Evolutionary conservation across 2,888 invertebrate genomes (phyloP).

Genomic region (Oxyteleia sp.): DNA sequence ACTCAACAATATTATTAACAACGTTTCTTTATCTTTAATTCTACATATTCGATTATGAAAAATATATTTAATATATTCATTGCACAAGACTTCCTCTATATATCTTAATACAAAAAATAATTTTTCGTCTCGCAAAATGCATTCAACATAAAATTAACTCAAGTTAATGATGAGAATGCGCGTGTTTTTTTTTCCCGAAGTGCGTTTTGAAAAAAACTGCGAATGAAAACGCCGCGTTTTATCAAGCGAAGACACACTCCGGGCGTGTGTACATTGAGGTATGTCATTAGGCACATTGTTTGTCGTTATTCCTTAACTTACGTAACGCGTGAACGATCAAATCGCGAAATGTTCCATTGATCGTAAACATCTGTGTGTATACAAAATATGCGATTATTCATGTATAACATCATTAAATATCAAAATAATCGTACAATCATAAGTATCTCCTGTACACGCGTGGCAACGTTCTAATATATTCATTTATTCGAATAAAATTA

Average conservation of each 20-base stretch:
- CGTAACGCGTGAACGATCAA: slow-evolving; percentile 51
- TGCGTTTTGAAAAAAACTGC: slow-evolving; percentile 14
- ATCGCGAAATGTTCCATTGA: slow-evolving; percentile 57
- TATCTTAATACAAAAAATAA: too few relatives aligned
- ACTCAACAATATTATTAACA: too few relatives aligned
- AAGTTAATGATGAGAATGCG: slow-evolving; percentile 81
- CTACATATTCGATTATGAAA: not conserved
- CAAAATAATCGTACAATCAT: slow-evolving; percentile 81
- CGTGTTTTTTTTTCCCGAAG: slow-evolving; percentile 38
- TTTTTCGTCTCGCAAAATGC: slow-evolving; percentile 60
- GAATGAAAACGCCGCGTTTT: not conserved
- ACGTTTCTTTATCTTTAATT: too few relatives aligned
- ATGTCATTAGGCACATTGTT: slow-evolving; percentile 84
- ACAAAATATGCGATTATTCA: slow-evolving; percentile 76
- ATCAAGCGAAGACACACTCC: slow-evolving; percentile 61
- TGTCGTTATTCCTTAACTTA: slow-evolving; percentile 68
- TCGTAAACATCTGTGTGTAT: slow-evolving; percentile 70
- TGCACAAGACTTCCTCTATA: slow-evolving; percentile 5
- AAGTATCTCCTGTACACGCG: slow-evolving; percentile 82
- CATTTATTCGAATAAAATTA: slow-evolving; percentile 12
- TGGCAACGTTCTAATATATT: slow-evolving; percentile 68
- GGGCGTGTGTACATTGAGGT: slow-evolving; percentile 82
- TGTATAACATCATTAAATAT: slow-evolving; percentile 82
- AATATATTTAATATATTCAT: not conserved
- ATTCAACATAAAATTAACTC: slow-evolving; percentile 79